Evolutionary conservation across 2,888 invertebrate genomes (phyloP).

Genomic region (Bedellia somnulentella): DNA sequence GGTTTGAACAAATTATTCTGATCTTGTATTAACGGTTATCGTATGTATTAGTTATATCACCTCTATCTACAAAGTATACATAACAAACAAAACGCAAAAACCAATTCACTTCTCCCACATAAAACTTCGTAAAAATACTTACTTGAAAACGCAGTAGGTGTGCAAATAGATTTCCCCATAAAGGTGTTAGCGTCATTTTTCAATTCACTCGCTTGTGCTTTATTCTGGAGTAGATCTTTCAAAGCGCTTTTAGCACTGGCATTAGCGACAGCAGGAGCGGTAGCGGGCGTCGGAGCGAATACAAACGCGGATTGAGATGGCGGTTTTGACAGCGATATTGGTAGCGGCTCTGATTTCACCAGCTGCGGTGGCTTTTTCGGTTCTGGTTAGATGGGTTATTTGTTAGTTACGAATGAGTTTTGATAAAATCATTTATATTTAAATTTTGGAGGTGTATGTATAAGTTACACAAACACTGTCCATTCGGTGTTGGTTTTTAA

Average conservation of each 20-base stretch:
- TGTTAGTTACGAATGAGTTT: too few relatives aligned
- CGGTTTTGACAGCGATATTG: slow-evolving; percentile 5
- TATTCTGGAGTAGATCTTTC: slow-evolving; percentile 28
- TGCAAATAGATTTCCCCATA: slow-evolving; percentile 46
- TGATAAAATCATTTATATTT: too few relatives aligned
- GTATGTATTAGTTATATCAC: too few relatives aligned
- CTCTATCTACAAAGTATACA: too few relatives aligned
- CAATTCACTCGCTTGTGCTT: slow-evolving; percentile 18
- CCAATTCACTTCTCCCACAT: too few relatives aligned
- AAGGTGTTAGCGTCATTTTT: slow-evolving; percentile 24
- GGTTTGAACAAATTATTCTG: too few relatives aligned
- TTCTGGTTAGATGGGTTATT: slow-evolving; percentile 20
- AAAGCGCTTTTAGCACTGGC: slow-evolving; percentile 21
- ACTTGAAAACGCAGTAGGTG: slow-evolving; percentile 32
- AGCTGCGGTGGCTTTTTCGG: slow-evolving; percentile 8
- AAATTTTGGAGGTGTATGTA: too few relatives aligned
- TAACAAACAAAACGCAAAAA: too few relatives aligned
- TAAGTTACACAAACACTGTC: too few relatives aligned
- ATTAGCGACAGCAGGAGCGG: slow-evolving; percentile 12
- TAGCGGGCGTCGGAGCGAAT: slow-evolving; percentile 7
- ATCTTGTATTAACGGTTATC: too few relatives aligned
- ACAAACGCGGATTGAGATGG: slow-evolving; percentile 2
- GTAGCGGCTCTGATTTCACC: slow-evolving; percentile 7
- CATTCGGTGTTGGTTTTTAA: too few relatives aligned
- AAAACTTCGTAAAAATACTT: slow-evolving; percentile 14